These are phyloP conservation scores for Lypha dubia DNA, from an alignment of 2,888 invertebrate genomes.

Conservation along the genomic window DNA sequence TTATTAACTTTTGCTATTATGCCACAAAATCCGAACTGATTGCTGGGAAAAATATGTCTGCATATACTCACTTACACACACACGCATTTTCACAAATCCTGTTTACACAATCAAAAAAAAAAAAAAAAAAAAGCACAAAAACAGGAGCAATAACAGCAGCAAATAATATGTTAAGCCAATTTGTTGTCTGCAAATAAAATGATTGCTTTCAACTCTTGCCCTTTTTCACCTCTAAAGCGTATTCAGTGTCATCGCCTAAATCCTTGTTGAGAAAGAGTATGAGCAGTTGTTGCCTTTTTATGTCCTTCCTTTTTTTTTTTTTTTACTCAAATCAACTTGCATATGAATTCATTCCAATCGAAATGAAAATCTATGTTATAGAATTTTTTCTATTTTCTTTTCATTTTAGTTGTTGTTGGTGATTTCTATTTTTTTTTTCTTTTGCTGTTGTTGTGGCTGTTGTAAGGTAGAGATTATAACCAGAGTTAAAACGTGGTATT, in stretches of 20 bases:
- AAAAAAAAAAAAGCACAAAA: background rate
- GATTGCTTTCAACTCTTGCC: slow-evolving; percentile 60
- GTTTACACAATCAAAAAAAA: slow-evolving; percentile 6
- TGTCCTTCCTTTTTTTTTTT: background rate
- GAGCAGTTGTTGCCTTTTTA: background rate
- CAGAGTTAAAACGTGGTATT: slow-evolving; percentile 41
- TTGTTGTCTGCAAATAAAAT: slow-evolving; percentile 64
- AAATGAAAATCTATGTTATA: slow-evolving; percentile 68
- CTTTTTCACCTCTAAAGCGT: slow-evolving; percentile 14
- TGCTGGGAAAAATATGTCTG: background rate
- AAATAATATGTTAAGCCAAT: slow-evolving; percentile 60
- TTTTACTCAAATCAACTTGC: slow-evolving; percentile 40
- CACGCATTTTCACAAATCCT: background rate
- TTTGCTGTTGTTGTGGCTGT: background rate
- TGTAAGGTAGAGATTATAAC: slow-evolving; percentile 51
- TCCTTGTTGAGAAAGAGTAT: slow-evolving; percentile 23
- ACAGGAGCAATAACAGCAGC: slow-evolving; percentile 9
- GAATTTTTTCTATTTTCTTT: slow-evolving; percentile 48
- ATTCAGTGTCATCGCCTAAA: slow-evolving; percentile 39
- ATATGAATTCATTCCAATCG: slow-evolving; percentile 70
- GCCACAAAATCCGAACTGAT: background rate
- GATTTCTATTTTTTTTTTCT: background rate
- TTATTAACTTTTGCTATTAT: too few relatives aligned
- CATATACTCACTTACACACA: background rate
- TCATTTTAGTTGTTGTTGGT: background rate